Percentiles rank a stretch among this genome's conserved stretches.
Evolutionary conservation across 2,113 vertebrate species (phyloP).

Genomic region (Isurus oxyrinchus): DNA sequence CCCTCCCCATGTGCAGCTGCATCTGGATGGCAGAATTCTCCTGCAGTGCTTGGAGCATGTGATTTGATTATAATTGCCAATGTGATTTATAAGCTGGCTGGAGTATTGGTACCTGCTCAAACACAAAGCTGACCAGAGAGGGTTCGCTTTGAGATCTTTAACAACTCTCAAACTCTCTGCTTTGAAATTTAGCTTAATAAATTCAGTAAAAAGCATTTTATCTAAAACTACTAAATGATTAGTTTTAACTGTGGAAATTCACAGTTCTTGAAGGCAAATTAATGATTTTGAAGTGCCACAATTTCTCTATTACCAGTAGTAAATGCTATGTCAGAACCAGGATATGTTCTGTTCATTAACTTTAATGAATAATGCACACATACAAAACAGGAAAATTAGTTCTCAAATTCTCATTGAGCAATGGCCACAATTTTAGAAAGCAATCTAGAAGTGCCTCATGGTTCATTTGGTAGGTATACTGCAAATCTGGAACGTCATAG

Average conservation of each 20-base stretch:
- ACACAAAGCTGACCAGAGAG: background rate
- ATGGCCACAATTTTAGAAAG: too few relatives aligned
- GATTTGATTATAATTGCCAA: background rate
- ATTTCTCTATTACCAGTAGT: too few relatives aligned
- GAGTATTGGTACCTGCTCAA: background rate
- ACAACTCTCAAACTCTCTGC: background rate
- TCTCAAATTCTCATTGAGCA: too few relatives aligned
- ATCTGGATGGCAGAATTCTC: too few relatives aligned
- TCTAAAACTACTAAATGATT: background rate
- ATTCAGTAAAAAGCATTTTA: background rate
- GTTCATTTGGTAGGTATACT: too few relatives aligned
- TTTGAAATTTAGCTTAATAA: background rate
- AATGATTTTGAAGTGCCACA: too few relatives aligned
- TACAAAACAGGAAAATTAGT: too few relatives aligned
- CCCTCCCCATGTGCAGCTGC: background rate
- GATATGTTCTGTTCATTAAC: too few relatives aligned
- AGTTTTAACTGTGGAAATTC: background rate
- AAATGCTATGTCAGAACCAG: too few relatives aligned
- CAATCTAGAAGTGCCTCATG: too few relatives aligned
- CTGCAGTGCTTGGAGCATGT: background rate
- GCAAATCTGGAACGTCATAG: too few relatives aligned
- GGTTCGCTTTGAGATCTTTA: background rate
- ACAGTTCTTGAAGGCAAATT: background rate
- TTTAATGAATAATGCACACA: background rate
- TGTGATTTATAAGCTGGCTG: background rate